phyloP scores from a whole-genome alignment of 1,140 invertebrate species.

The Bombus terrestris region DNA sequence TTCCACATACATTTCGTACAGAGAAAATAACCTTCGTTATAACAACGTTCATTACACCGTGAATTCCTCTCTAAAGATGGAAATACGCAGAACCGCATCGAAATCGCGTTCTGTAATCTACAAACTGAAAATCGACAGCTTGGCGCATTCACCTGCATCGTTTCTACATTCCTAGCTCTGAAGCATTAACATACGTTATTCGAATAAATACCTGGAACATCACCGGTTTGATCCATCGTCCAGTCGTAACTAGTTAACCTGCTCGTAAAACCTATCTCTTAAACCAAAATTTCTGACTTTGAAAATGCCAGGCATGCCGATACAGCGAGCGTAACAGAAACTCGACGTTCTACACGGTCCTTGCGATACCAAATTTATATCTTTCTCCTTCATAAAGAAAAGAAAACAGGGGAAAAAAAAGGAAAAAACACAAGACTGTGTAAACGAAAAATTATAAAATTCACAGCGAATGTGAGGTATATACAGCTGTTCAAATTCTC shows the following conservation, averaged over 20 bases:
- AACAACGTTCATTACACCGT: not conserved
- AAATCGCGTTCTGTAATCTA: not conserved
- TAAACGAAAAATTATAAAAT: not conserved
- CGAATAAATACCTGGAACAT: not conserved
- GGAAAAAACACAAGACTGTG: too few relatives aligned
- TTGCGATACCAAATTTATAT: not conserved
- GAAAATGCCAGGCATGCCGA: not conserved
- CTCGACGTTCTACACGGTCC: not conserved
- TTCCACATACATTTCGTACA: not conserved
- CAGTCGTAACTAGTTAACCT: not conserved
- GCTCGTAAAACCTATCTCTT: not conserved
- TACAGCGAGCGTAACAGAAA: not conserved
- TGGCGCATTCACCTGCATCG: not conserved
- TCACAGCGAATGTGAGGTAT: not conserved
- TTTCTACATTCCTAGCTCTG: not conserved
- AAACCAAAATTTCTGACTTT: not conserved
- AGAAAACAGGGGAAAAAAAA: fast-evolving
- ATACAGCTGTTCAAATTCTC: not conserved
- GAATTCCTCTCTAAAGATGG: not conserved
- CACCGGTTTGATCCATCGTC: not conserved
- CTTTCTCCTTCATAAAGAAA: not conserved
- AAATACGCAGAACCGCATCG: slow-evolving; percentile 3
- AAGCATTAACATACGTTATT: not conserved
- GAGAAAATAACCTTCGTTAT: not conserved
- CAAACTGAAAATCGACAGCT: slow-evolving; percentile 1